phyloP scores from a whole-genome alignment of 2,113 vertebrate species.

The Butorides virescens region DNA sequence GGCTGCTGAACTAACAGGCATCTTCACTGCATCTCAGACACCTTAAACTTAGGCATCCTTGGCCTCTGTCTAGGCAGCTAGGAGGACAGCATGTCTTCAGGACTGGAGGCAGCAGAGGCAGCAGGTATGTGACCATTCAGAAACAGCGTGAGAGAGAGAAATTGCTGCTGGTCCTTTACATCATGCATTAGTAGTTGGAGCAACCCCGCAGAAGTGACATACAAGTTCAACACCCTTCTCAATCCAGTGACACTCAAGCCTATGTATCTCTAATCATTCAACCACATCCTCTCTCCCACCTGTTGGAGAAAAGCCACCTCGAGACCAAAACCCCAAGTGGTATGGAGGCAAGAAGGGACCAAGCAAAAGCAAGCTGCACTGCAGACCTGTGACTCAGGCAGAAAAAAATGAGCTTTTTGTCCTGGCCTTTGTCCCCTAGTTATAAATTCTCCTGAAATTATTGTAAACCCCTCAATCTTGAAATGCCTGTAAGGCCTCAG shows the following conservation, averaged over 20 bases:
- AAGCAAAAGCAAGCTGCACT: neutral
- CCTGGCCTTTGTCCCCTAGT: neutral
- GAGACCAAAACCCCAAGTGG: neutral
- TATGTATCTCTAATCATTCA: neutral
- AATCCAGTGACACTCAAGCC: neutral
- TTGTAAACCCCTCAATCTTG: neutral
- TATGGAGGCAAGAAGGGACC: neutral
- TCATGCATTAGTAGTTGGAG: neutral
- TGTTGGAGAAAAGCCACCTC: neutral
- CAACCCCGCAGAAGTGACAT: neutral
- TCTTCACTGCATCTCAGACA: neutral
- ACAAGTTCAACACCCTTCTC: neutral
- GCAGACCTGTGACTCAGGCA: neutral
- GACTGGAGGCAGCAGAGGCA: neutral
- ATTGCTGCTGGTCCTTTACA: accelerated
- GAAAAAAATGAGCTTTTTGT: neutral
- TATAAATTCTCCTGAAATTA: neutral
- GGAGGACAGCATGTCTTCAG: neutral
- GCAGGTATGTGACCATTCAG: neutral
- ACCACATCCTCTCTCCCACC: neutral
- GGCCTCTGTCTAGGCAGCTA: neutral
- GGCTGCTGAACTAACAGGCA: neutral
- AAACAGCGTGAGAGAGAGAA: neutral
- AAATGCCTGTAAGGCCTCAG: neutral
- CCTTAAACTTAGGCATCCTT: neutral